phyloP scores from a whole-genome alignment of 2,797 vertebrate species.

The Danio choprae region DNA sequence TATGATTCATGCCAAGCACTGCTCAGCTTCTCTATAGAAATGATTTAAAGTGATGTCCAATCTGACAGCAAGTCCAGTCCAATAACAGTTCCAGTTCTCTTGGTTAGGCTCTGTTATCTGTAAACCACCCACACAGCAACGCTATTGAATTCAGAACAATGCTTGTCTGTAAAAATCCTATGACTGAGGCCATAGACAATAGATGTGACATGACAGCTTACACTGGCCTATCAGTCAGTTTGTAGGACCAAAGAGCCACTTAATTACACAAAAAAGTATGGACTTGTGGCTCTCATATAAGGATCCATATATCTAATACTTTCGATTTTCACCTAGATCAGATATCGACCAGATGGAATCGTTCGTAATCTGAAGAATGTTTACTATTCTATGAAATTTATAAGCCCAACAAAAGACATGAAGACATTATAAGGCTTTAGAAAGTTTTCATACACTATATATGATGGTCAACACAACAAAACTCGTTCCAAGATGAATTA shows the following conservation, averaged over 20 bases:
- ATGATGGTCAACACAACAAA: too few species aligned
- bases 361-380: too few species aligned
- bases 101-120: neutral
- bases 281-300: neutral
- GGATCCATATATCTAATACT: too few species aligned
- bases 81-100: slow-evolving; percentile 22
- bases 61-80: slow-evolving; percentile 28
- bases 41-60: neutral
- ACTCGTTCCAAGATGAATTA: too few species aligned
- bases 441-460: too few species aligned
- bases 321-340: too few species aligned
- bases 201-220: slow-evolving; percentile 11
- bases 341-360: too few species aligned
- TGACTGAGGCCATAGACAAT: slow-evolving; percentile 12
- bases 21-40: slow-evolving; percentile 4
- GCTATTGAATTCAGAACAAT: slow-evolving; percentile 18
- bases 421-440: too few species aligned
- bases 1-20: neutral
- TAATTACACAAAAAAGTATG: neutral
- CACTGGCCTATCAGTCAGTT: slow-evolving; percentile 4
- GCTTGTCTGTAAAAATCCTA: slow-evolving; percentile 8
- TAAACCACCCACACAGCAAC: slow-evolving; percentile 15
- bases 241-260: neutral
- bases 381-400: too few species aligned
- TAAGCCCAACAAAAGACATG: too few species aligned